Percentiles rank a stretch among this genome's conserved stretches.
These are phyloP conservation scores for Montipora cactus DNA, from an alignment of 64 coral and sea anemone genomes.

Conservation along the genomic window DNA sequence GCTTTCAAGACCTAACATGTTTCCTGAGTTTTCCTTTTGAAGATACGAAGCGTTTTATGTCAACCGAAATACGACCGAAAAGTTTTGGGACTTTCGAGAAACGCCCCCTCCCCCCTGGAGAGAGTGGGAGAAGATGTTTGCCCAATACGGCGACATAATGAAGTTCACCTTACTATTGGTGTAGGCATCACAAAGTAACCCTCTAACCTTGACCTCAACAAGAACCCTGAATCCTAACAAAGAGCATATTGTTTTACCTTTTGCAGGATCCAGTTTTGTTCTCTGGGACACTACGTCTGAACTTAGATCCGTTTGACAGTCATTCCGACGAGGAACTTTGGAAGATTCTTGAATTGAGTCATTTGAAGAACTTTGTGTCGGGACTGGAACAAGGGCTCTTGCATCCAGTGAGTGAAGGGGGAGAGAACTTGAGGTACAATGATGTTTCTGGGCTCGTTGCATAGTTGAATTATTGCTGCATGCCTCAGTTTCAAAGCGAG, in stretches of 20 bases:
- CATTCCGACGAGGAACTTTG: slow-evolving; percentile 73
- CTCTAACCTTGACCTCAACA: no score
- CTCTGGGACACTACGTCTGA: slow-evolving; percentile 75
- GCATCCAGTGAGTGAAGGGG: slow-evolving; percentile 38
- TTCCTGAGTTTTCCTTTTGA: no score
- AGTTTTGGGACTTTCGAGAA: no score
- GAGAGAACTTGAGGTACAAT: slow-evolving; percentile 48
- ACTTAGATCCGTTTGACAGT: slow-evolving; percentile 72
- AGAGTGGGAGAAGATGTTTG: no score
- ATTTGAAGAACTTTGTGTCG: slow-evolving; percentile 56
- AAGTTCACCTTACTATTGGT: no score
- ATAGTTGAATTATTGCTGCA: background rate
- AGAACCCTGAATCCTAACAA: no score
- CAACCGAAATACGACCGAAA: no score
- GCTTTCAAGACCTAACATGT: no score
- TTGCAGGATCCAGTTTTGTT: slow-evolving; percentile 72
- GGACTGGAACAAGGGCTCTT: slow-evolving; percentile 23
- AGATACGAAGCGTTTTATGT: no score
- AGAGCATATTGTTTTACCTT: background rate
- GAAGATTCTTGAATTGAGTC: slow-evolving; percentile 50
- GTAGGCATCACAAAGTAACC: no score
- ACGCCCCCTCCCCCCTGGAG: no score
- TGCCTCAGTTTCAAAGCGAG: background rate
- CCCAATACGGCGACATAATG: no score
- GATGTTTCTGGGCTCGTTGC: background rate